Evolutionary conservation across 2,113 vertebrate species (phyloP).

Genomic region (Paracanthobrama guichenoti): DNA sequence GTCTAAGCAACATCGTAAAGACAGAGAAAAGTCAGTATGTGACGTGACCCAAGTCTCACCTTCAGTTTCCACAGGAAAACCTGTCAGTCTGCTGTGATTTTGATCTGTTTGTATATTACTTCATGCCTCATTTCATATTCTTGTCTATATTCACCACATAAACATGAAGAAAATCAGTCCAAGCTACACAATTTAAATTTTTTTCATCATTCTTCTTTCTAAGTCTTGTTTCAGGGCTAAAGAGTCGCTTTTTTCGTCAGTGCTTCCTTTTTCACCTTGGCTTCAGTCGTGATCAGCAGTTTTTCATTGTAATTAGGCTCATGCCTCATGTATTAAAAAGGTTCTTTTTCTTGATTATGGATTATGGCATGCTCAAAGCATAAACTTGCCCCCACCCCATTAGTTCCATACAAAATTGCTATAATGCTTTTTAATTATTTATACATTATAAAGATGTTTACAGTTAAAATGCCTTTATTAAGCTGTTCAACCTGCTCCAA

Average conservation of each 20-base stretch:
- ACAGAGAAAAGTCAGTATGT: background rate
- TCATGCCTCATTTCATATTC: background rate
- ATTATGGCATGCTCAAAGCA: constrained; percentile 6
- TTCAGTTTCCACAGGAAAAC: background rate
- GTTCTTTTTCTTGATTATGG: constrained; percentile 25
- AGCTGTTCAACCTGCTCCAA: background rate
- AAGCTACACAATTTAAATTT: background rate
- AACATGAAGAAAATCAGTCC: background rate
- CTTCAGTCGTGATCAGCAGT: constrained; percentile 8
- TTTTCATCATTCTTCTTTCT: background rate
- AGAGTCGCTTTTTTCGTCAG: background rate
- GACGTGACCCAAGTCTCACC: background rate
- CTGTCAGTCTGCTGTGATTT: background rate
- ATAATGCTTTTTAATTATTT: constrained; percentile 23
- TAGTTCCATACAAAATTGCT: background rate
- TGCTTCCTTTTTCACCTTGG: constrained; percentile 18
- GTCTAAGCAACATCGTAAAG: background rate
- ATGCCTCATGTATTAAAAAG: background rate
- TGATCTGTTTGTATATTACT: background rate
- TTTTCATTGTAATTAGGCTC: constrained; percentile 14
- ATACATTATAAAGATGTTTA: constrained; percentile 20
- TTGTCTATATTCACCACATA: background rate
- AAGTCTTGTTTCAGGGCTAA: background rate
- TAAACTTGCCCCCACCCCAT: background rate
- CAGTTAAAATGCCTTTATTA: constrained; percentile 25